A percentile compares a stretch with the other conserved stretches of the same genome.
Conservation (phyloP, 2,113 vertebrate species). For the Lonchura striata region DNA sequence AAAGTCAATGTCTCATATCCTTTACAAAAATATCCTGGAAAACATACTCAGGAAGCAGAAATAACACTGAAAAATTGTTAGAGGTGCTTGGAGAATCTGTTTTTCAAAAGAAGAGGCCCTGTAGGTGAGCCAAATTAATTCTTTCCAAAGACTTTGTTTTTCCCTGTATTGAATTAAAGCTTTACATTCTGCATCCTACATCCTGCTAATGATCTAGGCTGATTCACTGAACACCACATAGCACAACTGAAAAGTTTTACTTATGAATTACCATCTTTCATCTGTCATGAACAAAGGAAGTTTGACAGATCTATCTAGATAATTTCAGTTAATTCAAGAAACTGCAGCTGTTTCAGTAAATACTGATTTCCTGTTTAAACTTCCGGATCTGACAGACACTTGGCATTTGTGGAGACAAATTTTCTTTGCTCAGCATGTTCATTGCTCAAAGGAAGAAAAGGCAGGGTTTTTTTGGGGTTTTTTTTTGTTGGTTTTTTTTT, state of each 20-base stretch:
- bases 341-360: conserved; percentile 8
- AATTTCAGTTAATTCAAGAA: neutral
- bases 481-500: neutral
- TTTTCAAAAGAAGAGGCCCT: neutral
- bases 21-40: neutral
- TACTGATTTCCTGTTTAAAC: conserved; percentile 31
- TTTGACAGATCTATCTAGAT: neutral
- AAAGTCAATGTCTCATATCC: neutral
- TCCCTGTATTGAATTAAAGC: neutral
- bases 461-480: neutral
- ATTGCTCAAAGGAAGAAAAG: neutral
- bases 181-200: neutral
- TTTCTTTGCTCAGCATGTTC: conserved; percentile 1
- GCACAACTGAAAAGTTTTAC: neutral
- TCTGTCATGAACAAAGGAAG: neutral
- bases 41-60: neutral
- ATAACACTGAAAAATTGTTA: neutral
- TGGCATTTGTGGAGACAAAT: neutral
- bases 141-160: neutral
- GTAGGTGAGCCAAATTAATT: neutral
- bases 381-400: neutral
- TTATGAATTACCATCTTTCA: neutral
- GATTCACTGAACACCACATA: neutral
- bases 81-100: neutral
- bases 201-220: neutral